Evolutionary conservation across 1,140 invertebrate species (phyloP).

Genomic region (Frieseomelitta varia): DNA sequence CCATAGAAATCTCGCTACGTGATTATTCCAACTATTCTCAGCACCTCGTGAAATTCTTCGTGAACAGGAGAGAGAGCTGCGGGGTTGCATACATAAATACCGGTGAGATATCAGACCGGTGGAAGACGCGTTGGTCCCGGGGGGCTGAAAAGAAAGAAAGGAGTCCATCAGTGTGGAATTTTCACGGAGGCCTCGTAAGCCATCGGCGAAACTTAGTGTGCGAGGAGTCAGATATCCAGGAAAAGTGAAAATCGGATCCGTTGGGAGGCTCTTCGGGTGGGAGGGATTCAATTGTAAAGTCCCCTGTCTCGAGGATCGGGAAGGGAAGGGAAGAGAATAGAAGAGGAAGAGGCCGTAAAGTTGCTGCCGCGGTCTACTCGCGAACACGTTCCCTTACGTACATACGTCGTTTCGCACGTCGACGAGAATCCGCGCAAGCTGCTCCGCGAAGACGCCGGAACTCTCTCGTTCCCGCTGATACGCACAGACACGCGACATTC

Average conservation of each 20-base stretch:
- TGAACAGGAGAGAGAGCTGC: too few relatives aligned
- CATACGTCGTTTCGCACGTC: conserved; percentile 11
- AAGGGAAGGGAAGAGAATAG: not conserved
- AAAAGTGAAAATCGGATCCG: conserved; percentile 54
- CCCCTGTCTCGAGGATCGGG: not conserved
- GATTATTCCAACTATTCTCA: too few relatives aligned
- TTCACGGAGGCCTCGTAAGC: too few relatives aligned
- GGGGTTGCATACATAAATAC: too few relatives aligned
- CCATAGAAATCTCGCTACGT: too few relatives aligned
- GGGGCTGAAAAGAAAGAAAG: too few relatives aligned
- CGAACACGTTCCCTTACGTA: not conserved
- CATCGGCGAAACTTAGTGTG: not conserved
- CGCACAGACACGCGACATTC: not conserved
- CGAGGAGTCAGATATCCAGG: conserved; percentile 11
- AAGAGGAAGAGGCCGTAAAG: conserved; percentile 17
- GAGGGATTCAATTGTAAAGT: conserved; percentile 15
- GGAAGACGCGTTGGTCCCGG: too few relatives aligned
- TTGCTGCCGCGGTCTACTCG: not conserved
- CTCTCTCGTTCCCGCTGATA: conserved; percentile 33
- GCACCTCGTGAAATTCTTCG: too few relatives aligned
- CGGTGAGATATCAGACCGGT: too few relatives aligned
- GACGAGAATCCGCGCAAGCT: conserved; percentile 25
- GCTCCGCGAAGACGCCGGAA: not conserved
- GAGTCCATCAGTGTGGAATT: too few relatives aligned
- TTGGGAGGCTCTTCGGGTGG: not conserved